Conservation (phyloP, 1,140 invertebrate species). For the Neodiprion fabricii region DNA sequence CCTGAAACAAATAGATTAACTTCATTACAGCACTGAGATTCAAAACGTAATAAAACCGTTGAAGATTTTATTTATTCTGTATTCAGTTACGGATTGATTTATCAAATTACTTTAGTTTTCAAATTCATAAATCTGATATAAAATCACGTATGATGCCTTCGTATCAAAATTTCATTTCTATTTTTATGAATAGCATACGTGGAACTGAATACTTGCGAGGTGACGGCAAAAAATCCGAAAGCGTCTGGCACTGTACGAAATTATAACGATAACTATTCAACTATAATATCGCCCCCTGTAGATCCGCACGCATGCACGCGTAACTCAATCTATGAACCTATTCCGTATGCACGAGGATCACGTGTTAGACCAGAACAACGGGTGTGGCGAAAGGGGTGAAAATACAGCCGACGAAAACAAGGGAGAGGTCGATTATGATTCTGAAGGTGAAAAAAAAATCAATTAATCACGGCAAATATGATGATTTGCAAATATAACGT, state of each 20-base stretch:
- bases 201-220: neutral
- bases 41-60: constrained; percentile 8
- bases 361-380: neutral
- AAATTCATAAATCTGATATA: constrained; percentile 5
- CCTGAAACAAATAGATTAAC: constrained; percentile 49
- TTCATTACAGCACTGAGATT: constrained; percentile 13
- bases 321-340: neutral
- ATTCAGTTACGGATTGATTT: neutral
- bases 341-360: neutral
- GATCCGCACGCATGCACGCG: neutral
- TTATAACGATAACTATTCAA: too few species aligned
- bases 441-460: neutral
- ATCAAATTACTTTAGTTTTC: constrained; percentile 17
- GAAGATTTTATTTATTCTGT: neutral
- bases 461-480: neutral
- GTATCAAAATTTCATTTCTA: neutral
- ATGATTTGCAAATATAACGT: neutral
- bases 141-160: neutral
- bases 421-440: neutral
- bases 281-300: neutral
- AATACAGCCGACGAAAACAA: neutral
- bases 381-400: neutral
- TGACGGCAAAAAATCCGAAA: neutral
- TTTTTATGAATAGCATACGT: neutral
- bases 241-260: too few species aligned